A percentile compares a stretch with the other conserved stretches of the same genome.
phyloP scores from a whole-genome alignment of 2,797 vertebrate species.

The Morus bassanus region DNA sequence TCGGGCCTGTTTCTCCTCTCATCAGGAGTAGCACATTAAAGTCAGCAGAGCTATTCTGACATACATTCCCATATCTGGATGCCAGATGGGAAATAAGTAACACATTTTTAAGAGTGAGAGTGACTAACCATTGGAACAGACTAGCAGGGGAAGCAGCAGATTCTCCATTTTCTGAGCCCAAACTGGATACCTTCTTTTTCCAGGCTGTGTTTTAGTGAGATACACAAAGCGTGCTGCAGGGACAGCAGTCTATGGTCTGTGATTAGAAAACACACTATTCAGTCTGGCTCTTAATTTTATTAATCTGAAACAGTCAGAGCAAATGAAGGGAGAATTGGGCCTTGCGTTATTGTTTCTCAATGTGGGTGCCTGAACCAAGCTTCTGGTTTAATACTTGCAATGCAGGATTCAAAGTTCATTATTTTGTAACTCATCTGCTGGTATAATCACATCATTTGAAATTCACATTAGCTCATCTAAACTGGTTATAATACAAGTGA shows the following conservation, averaged over 20 bases:
- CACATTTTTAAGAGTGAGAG: slow-evolving; percentile 45
- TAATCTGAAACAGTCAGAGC: background rate
- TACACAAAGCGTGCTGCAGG: background rate
- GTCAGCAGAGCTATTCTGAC: slow-evolving; percentile 13
- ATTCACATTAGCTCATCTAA: background rate
- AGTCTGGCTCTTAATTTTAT: background rate
- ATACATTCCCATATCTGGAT: slow-evolving; percentile 18
- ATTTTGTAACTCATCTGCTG: background rate
- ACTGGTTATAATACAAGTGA: background rate
- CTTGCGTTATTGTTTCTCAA: background rate
- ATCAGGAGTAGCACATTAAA: slow-evolving; percentile 7
- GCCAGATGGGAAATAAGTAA: slow-evolving; percentile 57
- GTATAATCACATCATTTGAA: background rate
- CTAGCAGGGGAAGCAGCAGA: slow-evolving; percentile 9
- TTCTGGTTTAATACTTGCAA: background rate
- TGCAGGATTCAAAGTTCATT: background rate
- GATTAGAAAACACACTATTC: background rate
- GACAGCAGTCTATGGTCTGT: background rate
- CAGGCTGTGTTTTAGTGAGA: slow-evolving; percentile 2
- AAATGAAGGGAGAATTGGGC: background rate
- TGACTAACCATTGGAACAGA: slow-evolving; percentile 48
- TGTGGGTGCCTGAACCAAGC: background rate
- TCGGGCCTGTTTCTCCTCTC: slow-evolving; percentile 3
- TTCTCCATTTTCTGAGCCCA: background rate
- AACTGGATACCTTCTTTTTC: slow-evolving; percentile 6